phyloP scores from a whole-genome alignment of 2,113 vertebrate genomes.

The Microtus pennsylvanicus region DNA sequence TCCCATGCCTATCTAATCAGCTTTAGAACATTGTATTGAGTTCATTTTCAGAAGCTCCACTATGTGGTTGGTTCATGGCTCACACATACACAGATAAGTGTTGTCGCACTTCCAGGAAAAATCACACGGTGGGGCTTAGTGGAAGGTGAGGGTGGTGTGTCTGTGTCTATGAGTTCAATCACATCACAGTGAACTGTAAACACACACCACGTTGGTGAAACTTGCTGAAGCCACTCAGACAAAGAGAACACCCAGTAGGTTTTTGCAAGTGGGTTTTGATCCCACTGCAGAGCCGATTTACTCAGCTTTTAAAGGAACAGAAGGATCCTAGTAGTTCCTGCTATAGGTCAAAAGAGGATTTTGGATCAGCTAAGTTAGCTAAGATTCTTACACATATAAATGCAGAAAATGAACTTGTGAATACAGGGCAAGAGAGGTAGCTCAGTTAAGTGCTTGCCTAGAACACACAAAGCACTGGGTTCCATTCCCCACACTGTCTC shows the following conservation, averaged over 20 bases:
- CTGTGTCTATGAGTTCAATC: background rate
- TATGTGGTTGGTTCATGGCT: background rate
- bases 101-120: slow-evolving; percentile 9
- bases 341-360: background rate
- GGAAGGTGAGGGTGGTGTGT: too few species aligned
- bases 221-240: slow-evolving; percentile 1
- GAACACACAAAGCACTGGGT: background rate
- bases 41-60: background rate
- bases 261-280: background rate
- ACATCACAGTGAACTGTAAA: background rate
- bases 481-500: background rate
- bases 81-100: background rate
- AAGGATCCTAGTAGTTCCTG: slow-evolving; percentile 12
- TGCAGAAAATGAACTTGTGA: background rate
- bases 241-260: slow-evolving; percentile 39
- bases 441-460: background rate
- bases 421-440: background rate
- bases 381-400: slow-evolving; percentile 3
- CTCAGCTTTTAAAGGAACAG: slow-evolving; percentile 20
- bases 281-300: background rate
- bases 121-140: background rate
- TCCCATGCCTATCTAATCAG: background rate
- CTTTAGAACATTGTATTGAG: slow-evolving; percentile 1
- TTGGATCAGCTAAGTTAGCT: background rate
- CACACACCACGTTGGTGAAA: background rate